phyloP scores from a whole-genome alignment of 1,140 invertebrate species.

The Steinernema khuongi region DNA sequence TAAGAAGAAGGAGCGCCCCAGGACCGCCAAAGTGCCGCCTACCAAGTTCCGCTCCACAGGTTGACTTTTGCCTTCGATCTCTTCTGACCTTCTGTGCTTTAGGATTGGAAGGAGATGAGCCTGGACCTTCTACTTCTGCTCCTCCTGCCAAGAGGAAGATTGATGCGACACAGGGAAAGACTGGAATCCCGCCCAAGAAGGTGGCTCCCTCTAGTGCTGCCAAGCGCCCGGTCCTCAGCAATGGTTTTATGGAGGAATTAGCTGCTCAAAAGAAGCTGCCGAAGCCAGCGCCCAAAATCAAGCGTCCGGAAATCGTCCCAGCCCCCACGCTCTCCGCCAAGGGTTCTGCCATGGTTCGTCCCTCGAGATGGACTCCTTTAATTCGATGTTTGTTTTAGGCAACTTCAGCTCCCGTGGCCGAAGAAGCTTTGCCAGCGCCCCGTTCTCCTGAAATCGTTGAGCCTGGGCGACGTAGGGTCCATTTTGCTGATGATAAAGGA shows the following conservation, averaged over 20 bases:
- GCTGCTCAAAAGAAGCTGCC: not conserved
- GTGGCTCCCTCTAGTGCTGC: not conserved
- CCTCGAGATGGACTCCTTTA: not conserved
- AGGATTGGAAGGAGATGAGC: not conserved
- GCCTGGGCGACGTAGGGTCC: conserved; percentile 26
- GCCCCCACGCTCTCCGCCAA: not conserved
- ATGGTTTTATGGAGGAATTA: conserved; percentile 23
- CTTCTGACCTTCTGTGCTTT: not conserved
- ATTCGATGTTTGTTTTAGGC: not conserved
- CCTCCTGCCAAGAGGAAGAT: not conserved
- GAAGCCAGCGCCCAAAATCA: conserved; percentile 22
- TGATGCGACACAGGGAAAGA: not conserved
- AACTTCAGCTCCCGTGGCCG: not conserved
- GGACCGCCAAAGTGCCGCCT: not conserved
- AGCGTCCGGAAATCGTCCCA: conserved; percentile 20
- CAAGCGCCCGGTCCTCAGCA: conserved; percentile 21
- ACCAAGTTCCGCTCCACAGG: conserved; percentile 1
- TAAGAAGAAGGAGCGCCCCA: not conserved
- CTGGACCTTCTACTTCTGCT: not conserved
- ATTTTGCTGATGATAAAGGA: conserved; percentile 28
- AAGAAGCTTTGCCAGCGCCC: not conserved
- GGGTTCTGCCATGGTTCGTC: not conserved
- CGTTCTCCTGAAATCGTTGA: not conserved
- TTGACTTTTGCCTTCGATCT: not conserved
- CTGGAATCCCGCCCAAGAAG: not conserved